A percentile compares a stretch with the other conserved stretches of the same genome.
phyloP scores from a whole-genome alignment of 2,888 invertebrate species.

The Oxycera nigricornis region DNA sequence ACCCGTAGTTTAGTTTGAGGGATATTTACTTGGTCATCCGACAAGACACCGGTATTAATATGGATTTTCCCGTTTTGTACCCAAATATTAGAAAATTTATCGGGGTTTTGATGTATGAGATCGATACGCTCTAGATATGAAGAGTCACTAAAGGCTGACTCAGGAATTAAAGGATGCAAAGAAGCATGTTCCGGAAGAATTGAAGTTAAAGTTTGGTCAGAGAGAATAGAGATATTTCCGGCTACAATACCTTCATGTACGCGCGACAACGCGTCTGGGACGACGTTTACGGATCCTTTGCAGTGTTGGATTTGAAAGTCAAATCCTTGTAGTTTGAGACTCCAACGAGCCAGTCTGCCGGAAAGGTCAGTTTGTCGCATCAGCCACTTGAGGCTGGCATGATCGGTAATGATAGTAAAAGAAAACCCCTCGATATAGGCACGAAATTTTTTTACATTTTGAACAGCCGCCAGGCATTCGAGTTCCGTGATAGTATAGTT shows the following conservation, averaged over 20 bases:
- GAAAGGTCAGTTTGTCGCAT: conserved; percentile 22
- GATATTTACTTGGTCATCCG: not conserved
- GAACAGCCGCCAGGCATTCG: conserved; percentile 46
- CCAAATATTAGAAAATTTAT: not conserved
- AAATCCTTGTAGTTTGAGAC: conserved; percentile 28
- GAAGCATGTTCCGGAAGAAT: not conserved
- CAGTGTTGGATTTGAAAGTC: conserved; percentile 27
- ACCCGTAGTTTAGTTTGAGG: not conserved
- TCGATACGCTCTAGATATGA: not conserved
- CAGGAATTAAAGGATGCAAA: not conserved
- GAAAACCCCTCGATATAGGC: conserved; percentile 43
- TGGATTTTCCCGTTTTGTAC: not conserved
- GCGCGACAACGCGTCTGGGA: conserved; percentile 26
- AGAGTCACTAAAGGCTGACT: not conserved
- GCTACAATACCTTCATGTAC: not conserved
- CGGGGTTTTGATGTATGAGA: not conserved
- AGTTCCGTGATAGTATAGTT: conserved; percentile 45
- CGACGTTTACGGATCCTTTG: conserved; percentile 29
- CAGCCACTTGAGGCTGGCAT: conserved; percentile 28
- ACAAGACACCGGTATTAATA: not conserved
- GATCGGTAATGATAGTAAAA: conserved; percentile 42
- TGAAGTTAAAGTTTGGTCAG: not conserved
- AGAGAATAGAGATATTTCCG: too few relatives aligned
- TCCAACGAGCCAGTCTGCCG: conserved; percentile 28
- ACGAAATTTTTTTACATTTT: conserved; percentile 42